A percentile compares a stretch with the other conserved stretches of the same genome.
Conservation (phyloP, 35 echinoderm and acorn worm genomes). For the Acanthaster planci region DNA sequence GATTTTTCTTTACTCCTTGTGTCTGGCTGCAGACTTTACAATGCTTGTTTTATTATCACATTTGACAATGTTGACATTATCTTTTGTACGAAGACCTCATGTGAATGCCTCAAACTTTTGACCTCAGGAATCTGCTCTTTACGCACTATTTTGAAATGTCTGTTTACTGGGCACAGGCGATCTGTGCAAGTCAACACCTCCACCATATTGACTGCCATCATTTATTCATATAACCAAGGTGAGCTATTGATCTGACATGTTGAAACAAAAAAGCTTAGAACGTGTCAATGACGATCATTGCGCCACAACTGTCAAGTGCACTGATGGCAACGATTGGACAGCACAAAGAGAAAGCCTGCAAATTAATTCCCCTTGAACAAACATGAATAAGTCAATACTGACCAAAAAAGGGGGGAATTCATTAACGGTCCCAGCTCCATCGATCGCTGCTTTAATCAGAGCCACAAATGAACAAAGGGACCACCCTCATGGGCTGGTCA, state of each 20-base stretch:
- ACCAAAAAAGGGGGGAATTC: conserved; percentile 9
- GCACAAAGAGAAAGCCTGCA: background rate
- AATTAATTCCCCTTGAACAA: conserved; percentile 18
- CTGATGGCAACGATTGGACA: conserved; percentile 1
- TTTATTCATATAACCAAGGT: background rate
- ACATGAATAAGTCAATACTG: conserved; percentile 21
- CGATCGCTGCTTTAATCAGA: conserved; percentile 17
- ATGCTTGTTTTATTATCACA: too few species aligned
- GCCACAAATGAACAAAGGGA: conserved; percentile 17
- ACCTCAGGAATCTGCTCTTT: too few species aligned
- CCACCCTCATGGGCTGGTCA: too few species aligned
- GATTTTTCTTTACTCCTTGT: too few species aligned
- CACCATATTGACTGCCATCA: conserved; percentile 1
- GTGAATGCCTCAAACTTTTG: too few species aligned
- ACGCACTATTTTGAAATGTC: too few species aligned
- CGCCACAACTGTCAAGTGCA: conserved; percentile 13
- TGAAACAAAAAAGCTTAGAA: conserved; percentile 21
- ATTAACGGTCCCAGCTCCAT: conserved; percentile 4
- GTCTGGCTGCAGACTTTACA: too few species aligned
- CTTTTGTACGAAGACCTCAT: too few species aligned
- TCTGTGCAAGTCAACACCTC: conserved; percentile 4
- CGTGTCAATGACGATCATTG: conserved; percentile 13
- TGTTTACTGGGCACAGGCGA: background rate
- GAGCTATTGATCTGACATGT: background rate
- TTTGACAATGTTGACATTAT: too few species aligned